Conservation (phyloP, 2,888 invertebrate genomes). For the Deilephila porcellus region DNA sequence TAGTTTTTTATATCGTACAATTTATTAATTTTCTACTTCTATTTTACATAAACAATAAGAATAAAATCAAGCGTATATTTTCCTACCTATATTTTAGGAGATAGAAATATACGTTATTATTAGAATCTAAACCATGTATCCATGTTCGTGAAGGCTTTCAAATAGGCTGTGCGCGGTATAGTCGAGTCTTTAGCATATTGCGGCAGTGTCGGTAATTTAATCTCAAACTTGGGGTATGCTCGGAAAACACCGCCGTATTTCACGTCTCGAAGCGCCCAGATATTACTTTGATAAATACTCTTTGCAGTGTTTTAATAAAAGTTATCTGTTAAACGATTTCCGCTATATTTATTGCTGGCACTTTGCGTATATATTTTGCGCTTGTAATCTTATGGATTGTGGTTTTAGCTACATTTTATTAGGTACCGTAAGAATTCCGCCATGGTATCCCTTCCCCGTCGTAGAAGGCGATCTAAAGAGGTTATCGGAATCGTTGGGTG, state of each 20-base stretch:
- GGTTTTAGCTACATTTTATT: too few relatives aligned
- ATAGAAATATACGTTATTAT: neutral
- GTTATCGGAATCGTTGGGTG: too few relatives aligned
- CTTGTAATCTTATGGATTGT: neutral
- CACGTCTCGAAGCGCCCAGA: neutral
- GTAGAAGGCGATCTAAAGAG: too few relatives aligned
- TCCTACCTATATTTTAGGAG: too few relatives aligned
- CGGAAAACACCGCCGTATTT: conserved; percentile 12
- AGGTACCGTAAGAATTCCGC: too few relatives aligned
- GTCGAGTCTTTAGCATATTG: conserved; percentile 22
- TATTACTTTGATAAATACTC: neutral
- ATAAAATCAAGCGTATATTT: too few relatives aligned
- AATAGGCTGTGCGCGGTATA: neutral
- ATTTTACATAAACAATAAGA: too few relatives aligned
- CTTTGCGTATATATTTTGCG: neutral
- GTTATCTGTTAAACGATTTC: neutral
- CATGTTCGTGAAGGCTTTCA: conserved; percentile 1
- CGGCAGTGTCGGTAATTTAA: conserved; percentile 24
- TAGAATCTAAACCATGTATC: neutral
- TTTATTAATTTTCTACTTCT: too few relatives aligned
- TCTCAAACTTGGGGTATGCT: conserved; percentile 17
- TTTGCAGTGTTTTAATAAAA: neutral
- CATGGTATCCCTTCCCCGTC: too few relatives aligned
- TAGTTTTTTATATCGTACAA: too few relatives aligned
- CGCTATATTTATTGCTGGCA: neutral